Percentiles rank a stretch among this genome's conserved stretches.
Evolutionary conservation across 2,888 invertebrate genomes (phyloP).

Genomic region (Argyresthia albistria): DNA sequence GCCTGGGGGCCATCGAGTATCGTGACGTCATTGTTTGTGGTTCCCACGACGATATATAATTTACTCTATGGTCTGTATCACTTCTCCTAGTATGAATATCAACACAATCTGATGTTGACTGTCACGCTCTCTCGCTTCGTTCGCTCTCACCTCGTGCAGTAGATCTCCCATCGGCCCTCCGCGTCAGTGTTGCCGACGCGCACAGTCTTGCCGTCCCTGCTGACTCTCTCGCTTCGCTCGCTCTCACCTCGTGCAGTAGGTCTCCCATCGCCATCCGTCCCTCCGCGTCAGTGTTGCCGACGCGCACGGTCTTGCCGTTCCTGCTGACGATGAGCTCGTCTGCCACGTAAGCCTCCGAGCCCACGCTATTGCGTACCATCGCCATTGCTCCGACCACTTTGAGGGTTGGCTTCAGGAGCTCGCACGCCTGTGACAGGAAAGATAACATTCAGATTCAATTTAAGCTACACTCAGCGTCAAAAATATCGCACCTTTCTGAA

Average conservation of each 20-base stretch:
- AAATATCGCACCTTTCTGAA: no score
- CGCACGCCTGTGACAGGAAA: slow-evolving; percentile 61
- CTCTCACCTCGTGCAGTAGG: slow-evolving; percentile 81
- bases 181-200: slow-evolving; percentile 96
- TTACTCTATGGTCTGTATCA: no score
- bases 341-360: slow-evolving; percentile 88
- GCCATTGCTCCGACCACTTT: slow-evolving; percentile 88
- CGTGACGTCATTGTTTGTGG: no score
- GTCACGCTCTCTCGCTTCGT: no score
- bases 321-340: slow-evolving; percentile 92
- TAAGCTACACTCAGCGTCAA: no score
- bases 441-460: no score
- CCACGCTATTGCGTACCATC: slow-evolving; percentile 92
- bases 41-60: no score
- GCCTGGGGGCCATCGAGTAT: no score
- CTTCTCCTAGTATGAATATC: no score
- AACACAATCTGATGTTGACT: no score
- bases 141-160: slow-evolving; percentile 82
- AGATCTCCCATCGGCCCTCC: slow-evolving; percentile 96
- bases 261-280: slow-evolving; percentile 95
- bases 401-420: slow-evolving; percentile 76
- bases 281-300: slow-evolving; percentile 97
- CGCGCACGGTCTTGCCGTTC: slow-evolving; percentile 85
- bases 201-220: slow-evolving; percentile 80
- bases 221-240: not conserved